Evolutionary conservation across 2,797 vertebrate species (phyloP).

Genomic region (Semaprochilodus insignis): DNA sequence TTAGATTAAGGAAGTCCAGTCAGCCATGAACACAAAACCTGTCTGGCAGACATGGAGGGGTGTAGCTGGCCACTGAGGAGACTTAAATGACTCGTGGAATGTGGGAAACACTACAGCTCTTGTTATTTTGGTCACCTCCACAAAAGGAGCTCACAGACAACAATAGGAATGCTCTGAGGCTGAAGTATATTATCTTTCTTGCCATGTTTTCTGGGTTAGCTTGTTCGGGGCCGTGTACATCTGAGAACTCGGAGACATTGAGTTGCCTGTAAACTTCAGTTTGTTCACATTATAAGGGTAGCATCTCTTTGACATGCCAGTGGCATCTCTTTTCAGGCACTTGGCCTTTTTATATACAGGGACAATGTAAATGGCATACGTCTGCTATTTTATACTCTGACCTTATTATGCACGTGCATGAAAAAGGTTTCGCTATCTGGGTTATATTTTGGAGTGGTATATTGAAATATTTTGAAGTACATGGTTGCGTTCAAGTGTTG

Average conservation of each 20-base stretch:
- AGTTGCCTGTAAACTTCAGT: not conserved
- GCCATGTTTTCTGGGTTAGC: slow-evolving; percentile 2
- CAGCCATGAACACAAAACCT: slow-evolving; percentile 54
- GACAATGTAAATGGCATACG: too few relatives aligned
- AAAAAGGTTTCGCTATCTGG: too few relatives aligned
- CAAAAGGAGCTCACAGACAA: slow-evolving; percentile 68
- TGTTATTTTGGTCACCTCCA: slow-evolving; percentile 72
- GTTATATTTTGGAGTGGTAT: too few relatives aligned
- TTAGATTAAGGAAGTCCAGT: not conserved
- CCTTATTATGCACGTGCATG: too few relatives aligned
- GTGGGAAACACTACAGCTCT: slow-evolving; percentile 65
- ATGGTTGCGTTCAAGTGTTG: too few relatives aligned
- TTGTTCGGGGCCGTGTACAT: not conserved
- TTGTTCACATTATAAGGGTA: not conserved
- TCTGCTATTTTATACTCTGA: too few relatives aligned
- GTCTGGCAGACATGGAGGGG: slow-evolving; percentile 55
- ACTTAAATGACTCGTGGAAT: slow-evolving; percentile 69
- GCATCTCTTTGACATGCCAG: not conserved
- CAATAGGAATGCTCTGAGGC: slow-evolving; percentile 67
- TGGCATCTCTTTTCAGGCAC: too few relatives aligned
- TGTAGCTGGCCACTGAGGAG: slow-evolving; percentile 41
- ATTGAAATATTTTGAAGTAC: too few relatives aligned
- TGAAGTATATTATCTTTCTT: slow-evolving; percentile 66
- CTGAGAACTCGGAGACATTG: not conserved
- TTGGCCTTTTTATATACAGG: too few relatives aligned